These are phyloP conservation scores for Anaspis maculata DNA, from an alignment of 2,888 invertebrate species.

Conservation along the genomic window DNA sequence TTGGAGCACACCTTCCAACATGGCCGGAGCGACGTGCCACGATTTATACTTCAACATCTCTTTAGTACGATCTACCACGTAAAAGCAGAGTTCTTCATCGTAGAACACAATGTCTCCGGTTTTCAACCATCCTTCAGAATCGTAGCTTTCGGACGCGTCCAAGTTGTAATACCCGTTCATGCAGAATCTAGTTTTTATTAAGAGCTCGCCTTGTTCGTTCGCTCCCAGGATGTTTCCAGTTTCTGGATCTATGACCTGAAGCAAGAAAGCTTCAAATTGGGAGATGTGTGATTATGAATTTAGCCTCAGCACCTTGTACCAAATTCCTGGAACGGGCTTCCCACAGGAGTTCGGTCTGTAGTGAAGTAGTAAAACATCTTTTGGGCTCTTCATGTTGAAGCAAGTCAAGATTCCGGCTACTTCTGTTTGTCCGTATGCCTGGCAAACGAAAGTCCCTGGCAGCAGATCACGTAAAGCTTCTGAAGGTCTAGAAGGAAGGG, in stretches of 20 bases:
- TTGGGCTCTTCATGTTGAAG: background rate
- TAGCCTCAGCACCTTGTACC: background rate
- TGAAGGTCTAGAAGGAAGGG: background rate
- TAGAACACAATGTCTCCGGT: background rate
- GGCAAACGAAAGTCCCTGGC: background rate
- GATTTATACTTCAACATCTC: background rate
- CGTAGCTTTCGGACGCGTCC: background rate
- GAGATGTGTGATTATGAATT: too few relatives aligned
- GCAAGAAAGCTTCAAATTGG: too few relatives aligned
- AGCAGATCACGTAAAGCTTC: background rate
- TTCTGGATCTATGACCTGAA: background rate
- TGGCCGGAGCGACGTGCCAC: background rate
- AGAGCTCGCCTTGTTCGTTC: background rate
- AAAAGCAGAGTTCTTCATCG: background rate
- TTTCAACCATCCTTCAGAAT: slow-evolving; percentile 1
- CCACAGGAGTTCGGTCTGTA: background rate
- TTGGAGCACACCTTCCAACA: background rate
- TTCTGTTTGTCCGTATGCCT: background rate
- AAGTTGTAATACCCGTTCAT: background rate
- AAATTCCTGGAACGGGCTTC: background rate
- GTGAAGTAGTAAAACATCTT: background rate
- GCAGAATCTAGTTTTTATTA: background rate
- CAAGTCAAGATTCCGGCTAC: background rate
- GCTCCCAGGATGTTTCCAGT: background rate
- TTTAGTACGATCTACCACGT: background rate